Evolutionary conservation across 2,888 invertebrate genomes (phyloP), one percentile per base, ranked within the genome.

Genomic region (Sesamia inferens): DNA sequence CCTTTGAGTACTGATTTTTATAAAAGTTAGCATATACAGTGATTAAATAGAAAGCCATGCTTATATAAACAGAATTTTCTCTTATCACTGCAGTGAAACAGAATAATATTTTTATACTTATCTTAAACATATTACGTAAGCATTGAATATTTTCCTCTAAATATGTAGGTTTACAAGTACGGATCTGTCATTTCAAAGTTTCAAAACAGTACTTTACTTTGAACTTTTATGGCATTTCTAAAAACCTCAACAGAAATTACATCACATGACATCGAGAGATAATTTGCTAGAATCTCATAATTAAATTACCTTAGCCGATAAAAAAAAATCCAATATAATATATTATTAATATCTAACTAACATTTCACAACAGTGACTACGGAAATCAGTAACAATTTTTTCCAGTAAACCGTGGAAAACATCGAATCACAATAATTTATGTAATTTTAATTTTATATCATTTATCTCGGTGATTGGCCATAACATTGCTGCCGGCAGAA

Each of bases 11-110:
- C 22, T 51, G 65, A 55, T 68, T 48, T 11, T 58, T 51, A 68
- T 48, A 39, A 76, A 76, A 68, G 55, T 77, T 71, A 39, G 16
- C 24, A 14, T 55, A 55, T 54, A 24, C 11, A 59, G 14, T 61
- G 79, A 79, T 81, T 68, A 78, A 57, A 31, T 66, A 71, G 58
- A 68, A 78, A 82, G 65, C 10, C 24, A 67, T 69, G 58, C 72
- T 62, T 82, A 78, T 61, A 54, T 73, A 68, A 82, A 76, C 61
- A 64, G 7, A 61, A 31, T 22, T 61, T 65, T 19, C 66, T 58
- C 51, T 47, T 78, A 67, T 78, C 58, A 55, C 55, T 55, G 44
- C 14, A 31, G n/a, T 31, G n/a, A 31, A 65, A 44, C 54, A 5
- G 5, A 61, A 74, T 67, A 59, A 59, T 76, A 68, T 69, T 69